A percentile compares a stretch with the other conserved stretches of the same genome.
These are phyloP conservation scores for Oxycera nigricornis DNA, from an alignment of 2,888 invertebrate species.

Conservation along the genomic window DNA sequence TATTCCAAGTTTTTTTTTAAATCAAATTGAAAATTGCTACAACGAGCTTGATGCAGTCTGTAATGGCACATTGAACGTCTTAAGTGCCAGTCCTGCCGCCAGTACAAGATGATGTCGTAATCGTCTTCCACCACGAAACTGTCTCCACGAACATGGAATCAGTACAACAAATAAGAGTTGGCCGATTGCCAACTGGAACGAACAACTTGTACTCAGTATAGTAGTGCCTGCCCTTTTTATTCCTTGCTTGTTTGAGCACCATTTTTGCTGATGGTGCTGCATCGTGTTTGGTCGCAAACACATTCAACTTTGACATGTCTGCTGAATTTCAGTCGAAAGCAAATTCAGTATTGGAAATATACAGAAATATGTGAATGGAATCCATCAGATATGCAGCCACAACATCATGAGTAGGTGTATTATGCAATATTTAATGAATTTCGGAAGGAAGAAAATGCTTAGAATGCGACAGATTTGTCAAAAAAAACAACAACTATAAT, in stretches of 20 bases:
- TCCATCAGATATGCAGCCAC: too few relatives aligned
- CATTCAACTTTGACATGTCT: background rate
- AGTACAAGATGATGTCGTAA: constrained; percentile 15
- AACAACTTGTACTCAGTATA: constrained; percentile 13
- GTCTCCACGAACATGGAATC: background rate
- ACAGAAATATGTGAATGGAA: too few relatives aligned
- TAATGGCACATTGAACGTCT: too few relatives aligned
- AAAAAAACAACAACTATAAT: too few relatives aligned
- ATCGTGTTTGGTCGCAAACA: background rate
- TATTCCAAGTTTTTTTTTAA: too few relatives aligned
- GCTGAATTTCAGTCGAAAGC: background rate
- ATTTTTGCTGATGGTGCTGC: constrained; percentile 1
- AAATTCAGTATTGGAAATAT: background rate
- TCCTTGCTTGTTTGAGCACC: background rate
- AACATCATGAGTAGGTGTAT: too few relatives aligned
- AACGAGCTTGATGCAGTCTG: too few relatives aligned
- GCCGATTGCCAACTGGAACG: constrained; percentile 30
- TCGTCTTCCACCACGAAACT: background rate
- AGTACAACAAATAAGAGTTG: constrained; percentile 8
- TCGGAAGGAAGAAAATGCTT: too few relatives aligned
- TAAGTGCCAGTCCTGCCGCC: background rate
- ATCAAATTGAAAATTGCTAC: too few relatives aligned
- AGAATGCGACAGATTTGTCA: too few relatives aligned
- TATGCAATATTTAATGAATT: too few relatives aligned
- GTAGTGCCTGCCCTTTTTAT: background rate